These are phyloP conservation scores for Megathymus violae DNA, from an alignment of 1,140 invertebrate genomes.

Conservation along the genomic window DNA sequence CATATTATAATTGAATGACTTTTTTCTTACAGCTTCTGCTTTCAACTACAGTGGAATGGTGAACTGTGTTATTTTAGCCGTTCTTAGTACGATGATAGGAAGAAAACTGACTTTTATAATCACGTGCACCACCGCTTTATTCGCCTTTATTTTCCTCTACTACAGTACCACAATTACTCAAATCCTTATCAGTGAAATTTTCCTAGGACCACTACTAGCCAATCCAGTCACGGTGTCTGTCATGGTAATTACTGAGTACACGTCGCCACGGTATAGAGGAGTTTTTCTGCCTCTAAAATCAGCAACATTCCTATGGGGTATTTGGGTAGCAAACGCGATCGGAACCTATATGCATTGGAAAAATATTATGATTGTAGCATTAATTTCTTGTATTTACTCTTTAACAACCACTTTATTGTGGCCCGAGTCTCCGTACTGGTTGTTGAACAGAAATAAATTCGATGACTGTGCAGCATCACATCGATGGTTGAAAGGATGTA, in stretches of 20 bases:
- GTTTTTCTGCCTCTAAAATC: conserved; percentile 51
- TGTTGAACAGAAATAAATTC: conserved; percentile 41
- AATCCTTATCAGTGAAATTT: conserved; percentile 48
- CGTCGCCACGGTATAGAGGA: conserved; percentile 47
- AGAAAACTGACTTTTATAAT: conserved; percentile 42
- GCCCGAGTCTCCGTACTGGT: conserved; percentile 53
- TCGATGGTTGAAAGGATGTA: conserved; percentile 44
- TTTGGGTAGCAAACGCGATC: conserved; percentile 50
- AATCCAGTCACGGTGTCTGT: conserved; percentile 34
- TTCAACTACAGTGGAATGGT: conserved; percentile 40
- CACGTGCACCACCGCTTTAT: conserved; percentile 28
- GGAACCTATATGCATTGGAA: conserved; percentile 54
- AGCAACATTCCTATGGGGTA: conserved; percentile 47
- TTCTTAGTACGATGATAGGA: conserved; percentile 41
- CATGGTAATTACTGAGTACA: conserved; percentile 49
- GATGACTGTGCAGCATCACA: too few species aligned
- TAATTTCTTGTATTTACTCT: conserved; percentile 1
- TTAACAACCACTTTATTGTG: conserved; percentile 37
- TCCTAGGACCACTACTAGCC: conserved; percentile 35
- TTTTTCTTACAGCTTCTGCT: conserved; percentile 42
- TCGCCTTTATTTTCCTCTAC: conserved; percentile 41
- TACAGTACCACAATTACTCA: too few species aligned
- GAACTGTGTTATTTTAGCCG: conserved; percentile 40
- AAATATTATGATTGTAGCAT: conserved; percentile 37
- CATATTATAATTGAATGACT: too few species aligned